Base-by-base conservation (phyloP, 2,888 invertebrate genomes). In the Acrobasis repandana region DNA sequence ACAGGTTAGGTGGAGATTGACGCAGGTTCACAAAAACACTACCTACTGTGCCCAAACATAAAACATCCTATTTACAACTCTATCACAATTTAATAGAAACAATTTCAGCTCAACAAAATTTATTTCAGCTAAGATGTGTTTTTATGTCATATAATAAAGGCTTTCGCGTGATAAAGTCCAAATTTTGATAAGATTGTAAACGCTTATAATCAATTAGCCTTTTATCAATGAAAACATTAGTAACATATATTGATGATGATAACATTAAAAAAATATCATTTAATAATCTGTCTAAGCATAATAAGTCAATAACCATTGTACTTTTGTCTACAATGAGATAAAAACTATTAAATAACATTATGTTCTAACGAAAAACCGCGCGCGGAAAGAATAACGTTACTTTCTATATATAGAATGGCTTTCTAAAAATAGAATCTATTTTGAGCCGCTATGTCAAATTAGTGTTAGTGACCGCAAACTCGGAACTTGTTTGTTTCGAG, bases 1-100 rank as follows among this genome's bases (percentile, higher is more conserved):
- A 72, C 72, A 72, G 72, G 74, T 75, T 75, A 67, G 64, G 67
- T 67, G 71, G 70, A 69, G 65, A 67, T 65, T 68, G 67, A 63
- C 56, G 56, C 56, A 60, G 62, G 63, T 60, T 52, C 51, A 49
- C 48, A 62, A 33, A 57, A 46, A 57, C 56, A 10, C 47, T 52
- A n/a, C 9, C 33, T 9, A n/a, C 14, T 47, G 20, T 56, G 11
- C 56, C 38, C 50, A 36, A 36, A 34, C 9, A 33, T 9, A 11
- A 36, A 34, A 51, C 3, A n/a, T 34, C 3, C 3, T 0, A 52
- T 36, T 11, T 15, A 16, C 9, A 52, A 15, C 34, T 52, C 34
- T 52, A 52, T 52, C 6, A 6, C 15, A 9, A 36, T 18, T 4
- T 9, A 2, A 36, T 36, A 36, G 34, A 16, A 10, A 15, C 6